Evolutionary conservation across 2,113 vertebrate species (phyloP), one percentile per base, ranked within the genome.

Genomic region (Gallinago undulata): DNA sequence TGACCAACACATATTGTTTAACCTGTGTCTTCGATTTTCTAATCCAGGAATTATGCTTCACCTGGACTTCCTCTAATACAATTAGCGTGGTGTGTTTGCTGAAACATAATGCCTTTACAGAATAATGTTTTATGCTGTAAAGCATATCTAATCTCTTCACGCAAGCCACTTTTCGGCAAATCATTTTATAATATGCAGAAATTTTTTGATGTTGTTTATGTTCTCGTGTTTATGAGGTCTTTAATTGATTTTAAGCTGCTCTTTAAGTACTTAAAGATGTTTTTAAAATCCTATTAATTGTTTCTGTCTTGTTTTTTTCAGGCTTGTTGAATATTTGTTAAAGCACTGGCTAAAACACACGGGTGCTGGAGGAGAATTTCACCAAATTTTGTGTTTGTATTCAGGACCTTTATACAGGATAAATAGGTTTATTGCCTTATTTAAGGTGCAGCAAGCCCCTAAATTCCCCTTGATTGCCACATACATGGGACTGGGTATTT

Each of bases 71-170:
- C 87, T 25, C 89, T 94, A 94, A 95, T 87, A 94, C 89, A 96
- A 96, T 95, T 96, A 96, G 91, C 1, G 21, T 94, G 95, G 84
- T 73, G 87, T 79, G 93, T 92, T 95, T 95, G 93, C 93, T 94
- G 91, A 91, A 96, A 96, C 62, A 89, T 89, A 91, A 96, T 91
- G 91, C 92, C 84, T 94, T 94, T 80, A 92, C 86, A 94, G 91
- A 96, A 96, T 84, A 79, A 96, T 95, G 91, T 95, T 96, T 87
- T 91, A 75, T 87, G 91, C 94, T 91, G 89, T 87, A 93, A 87
- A 95, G 92, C 95, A 94, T 93, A 79, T 84, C 87, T 96, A 96
- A 97, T 96, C 95, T 96, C 92, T 94, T 96, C 93, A 96, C 1
- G 8, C 93, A 87, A 96, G 84, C 91, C 74, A 85, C 37, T 94